These are phyloP conservation scores for Zaprionus gabonicus DNA, from an alignment of 1,140 invertebrate species.

Conservation along the genomic window DNA sequence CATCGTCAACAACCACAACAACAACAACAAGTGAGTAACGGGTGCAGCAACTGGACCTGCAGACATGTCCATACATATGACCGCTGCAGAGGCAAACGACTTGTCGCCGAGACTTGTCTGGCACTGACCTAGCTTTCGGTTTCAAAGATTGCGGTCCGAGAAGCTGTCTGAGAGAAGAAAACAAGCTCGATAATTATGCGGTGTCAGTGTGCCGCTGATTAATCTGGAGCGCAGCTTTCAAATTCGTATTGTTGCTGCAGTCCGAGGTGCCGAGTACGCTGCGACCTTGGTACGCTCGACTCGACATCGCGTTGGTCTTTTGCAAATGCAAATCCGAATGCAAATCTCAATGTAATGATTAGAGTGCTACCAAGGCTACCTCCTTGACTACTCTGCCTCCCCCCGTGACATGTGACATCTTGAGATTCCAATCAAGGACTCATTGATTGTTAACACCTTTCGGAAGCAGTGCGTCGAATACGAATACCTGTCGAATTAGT, in stretches of 20 bases:
- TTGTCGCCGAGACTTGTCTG: constrained; percentile 61
- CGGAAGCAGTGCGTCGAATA: neutral
- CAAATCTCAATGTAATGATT: neutral
- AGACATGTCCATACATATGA: constrained; percentile 37
- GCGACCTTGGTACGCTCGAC: constrained; percentile 34
- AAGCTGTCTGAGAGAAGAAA: constrained; percentile 45
- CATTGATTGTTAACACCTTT: constrained; percentile 26
- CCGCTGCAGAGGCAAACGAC: constrained; percentile 53
- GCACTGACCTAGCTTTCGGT: constrained; percentile 75
- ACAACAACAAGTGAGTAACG: constrained; percentile 71
- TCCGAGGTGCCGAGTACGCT: neutral
- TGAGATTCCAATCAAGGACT: constrained; percentile 25
- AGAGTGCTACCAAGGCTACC: neutral
- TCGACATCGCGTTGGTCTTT: neutral
- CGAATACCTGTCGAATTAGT: neutral
- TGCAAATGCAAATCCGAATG: constrained; percentile 24
- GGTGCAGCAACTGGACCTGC: constrained; percentile 39
- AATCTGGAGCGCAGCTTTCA: constrained; percentile 67
- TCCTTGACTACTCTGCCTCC: neutral
- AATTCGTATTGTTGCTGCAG: constrained; percentile 30
- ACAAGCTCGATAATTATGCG: constrained; percentile 55
- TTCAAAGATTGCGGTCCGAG: constrained; percentile 57
- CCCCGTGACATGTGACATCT: neutral
- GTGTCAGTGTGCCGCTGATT: constrained; percentile 47
- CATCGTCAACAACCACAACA: constrained; percentile 59